These are phyloP conservation scores for Cosmorhoe ocellata DNA, from an alignment of 2,888 invertebrate genomes.

Conservation along the genomic window DNA sequence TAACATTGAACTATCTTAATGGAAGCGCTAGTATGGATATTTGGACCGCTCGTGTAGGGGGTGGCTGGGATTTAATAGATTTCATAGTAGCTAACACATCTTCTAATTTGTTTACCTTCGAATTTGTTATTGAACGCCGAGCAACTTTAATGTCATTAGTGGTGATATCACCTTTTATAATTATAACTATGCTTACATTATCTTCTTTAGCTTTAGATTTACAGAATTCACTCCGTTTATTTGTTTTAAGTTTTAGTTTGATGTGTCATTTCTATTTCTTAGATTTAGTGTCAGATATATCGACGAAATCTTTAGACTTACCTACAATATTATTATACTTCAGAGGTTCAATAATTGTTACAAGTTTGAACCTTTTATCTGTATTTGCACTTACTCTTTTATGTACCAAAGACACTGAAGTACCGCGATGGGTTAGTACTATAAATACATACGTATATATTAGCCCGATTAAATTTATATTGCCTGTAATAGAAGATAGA, in stretches of 20 bases:
- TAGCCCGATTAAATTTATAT: background rate
- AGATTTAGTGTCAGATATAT: background rate
- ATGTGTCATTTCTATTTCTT: slow-evolving; percentile 1
- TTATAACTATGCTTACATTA: background rate
- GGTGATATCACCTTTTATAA: background rate
- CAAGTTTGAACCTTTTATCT: background rate
- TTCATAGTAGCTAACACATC: background rate
- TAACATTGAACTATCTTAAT: background rate
- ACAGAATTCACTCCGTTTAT: background rate
- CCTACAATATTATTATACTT: slow-evolving; percentile 3
- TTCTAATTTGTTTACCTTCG: background rate
- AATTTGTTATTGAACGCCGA: background rate
- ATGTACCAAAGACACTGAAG: background rate
- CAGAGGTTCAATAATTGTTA: slow-evolving; percentile 1
- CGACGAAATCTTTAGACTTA: background rate
- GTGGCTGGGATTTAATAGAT: slow-evolving; percentile 7
- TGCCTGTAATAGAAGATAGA: background rate
- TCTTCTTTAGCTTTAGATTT: slow-evolving; percentile 1
- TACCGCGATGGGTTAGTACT: background rate
- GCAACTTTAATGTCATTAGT: background rate
- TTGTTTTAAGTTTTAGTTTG: background rate
- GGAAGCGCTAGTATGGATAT: background rate
- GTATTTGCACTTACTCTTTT: background rate
- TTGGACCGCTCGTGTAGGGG: background rate
- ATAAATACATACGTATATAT: background rate